Evolutionary conservation across 1,140 invertebrate genomes (phyloP), one percentile per base, ranked within the genome.

Genomic region (Aphelenchoides avenae): DNA sequence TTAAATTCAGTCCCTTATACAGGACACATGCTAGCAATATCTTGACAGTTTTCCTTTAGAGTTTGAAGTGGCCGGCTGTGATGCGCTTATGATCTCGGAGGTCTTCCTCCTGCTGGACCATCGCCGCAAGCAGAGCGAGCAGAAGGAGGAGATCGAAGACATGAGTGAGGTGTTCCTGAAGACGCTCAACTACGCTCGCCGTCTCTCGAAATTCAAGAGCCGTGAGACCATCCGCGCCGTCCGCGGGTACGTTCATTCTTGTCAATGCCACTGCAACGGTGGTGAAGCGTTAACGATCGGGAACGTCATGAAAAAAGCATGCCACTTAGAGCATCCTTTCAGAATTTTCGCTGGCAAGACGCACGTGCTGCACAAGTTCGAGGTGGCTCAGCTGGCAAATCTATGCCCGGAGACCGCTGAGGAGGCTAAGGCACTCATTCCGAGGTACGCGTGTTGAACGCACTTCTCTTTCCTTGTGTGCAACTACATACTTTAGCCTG

Each of bases 331-430:
- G n/a, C n/a, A n/a, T n/a, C 55, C 64, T 84, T 84, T 33, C 75
- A 93, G 89, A 4, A 54, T 66, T 5, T 68, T 68, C 40, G 79
- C 83, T 93, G 52, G 79, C 94, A n/a, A 87, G 87, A 79, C 87
- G 89, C 75, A 96, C 94, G 92, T 94, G 75, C 79, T 99, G 7
- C 94, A 98, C 78, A 97, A 98, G 81, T 99, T 97, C 81, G 95
- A 99, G 79, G 81, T 98, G 20, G 93, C 95, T 2, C 89, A 92
- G 22, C 81, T 99, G 50, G 92, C 92, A 1, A 99, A 99, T 81
- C 80, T 99, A 2, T 96, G 91, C 78, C 95, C 95, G 0, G 92
- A 98, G 82, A 91, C 89, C 20, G 65, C 66, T 9, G 70, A 71
- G 39, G 68, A 73, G 52, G 68, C 71, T 11, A 73, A 65, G 43